These are phyloP conservation scores for Trachops cirrhosus DNA, from an alignment of 2,797 vertebrate species.

Conservation along the genomic window DNA sequence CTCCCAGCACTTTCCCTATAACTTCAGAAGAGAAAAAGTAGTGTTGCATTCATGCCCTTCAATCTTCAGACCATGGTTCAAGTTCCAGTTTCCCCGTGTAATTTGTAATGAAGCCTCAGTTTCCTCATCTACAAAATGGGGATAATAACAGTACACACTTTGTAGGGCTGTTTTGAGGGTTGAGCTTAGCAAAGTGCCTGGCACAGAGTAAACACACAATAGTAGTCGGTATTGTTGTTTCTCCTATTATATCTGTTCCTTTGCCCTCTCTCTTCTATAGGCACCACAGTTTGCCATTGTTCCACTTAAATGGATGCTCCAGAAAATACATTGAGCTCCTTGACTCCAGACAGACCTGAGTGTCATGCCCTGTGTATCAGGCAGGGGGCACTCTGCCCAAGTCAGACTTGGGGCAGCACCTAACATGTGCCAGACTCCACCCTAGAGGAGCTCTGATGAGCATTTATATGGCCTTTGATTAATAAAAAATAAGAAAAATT, in stretches of 20 bases:
- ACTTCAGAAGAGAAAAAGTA: background rate
- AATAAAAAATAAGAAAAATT: conserved; percentile 11
- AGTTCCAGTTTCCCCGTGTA: background rate
- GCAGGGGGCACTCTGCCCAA: conserved; percentile 32
- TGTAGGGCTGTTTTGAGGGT: background rate
- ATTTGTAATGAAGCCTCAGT: conserved; percentile 52
- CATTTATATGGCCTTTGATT: background rate
- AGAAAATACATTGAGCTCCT: background rate
- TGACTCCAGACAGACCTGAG: background rate
- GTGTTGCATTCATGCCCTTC: background rate
- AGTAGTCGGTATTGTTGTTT: background rate
- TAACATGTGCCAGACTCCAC: background rate
- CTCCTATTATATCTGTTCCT: background rate
- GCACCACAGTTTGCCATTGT: background rate
- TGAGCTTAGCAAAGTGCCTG: conserved; percentile 47
- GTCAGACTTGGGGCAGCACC: background rate
- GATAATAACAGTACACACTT: background rate
- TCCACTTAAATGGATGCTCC: background rate
- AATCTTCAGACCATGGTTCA: background rate
- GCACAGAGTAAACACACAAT: conserved; percentile 57
- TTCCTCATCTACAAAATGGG: conserved; percentile 56
- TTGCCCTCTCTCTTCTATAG: background rate
- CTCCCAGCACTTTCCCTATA: background rate
- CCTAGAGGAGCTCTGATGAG: background rate
- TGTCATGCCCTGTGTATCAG: background rate